Percentiles rank a stretch among this genome's conserved stretches.
phyloP scores from a whole-genome alignment of 2,113 vertebrate genomes.

The Xenotilapia caudafasciata region DNA sequence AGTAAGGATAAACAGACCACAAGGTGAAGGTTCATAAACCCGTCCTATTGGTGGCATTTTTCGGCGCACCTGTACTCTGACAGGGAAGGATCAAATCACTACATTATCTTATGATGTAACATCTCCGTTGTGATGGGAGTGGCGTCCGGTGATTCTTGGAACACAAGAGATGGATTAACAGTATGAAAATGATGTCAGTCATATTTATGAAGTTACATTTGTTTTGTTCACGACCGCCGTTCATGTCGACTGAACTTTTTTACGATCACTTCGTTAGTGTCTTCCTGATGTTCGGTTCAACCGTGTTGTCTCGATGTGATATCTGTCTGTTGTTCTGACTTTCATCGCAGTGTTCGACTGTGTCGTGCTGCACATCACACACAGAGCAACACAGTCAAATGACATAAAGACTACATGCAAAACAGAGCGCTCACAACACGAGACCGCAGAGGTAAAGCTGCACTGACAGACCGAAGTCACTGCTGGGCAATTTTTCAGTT shows the following conservation, averaged over 20 bases:
- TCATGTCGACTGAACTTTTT: accelerated
- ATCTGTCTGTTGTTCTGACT: neutral
- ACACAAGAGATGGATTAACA: neutral
- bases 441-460: neutral
- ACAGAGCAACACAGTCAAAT: neutral
- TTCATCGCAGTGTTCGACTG: neutral
- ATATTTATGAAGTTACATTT: neutral
- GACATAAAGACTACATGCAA: neutral
- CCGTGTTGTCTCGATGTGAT: neutral
- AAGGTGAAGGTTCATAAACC: neutral
- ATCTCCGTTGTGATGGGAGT: neutral
- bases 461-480: neutral
- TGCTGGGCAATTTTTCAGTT: neutral
- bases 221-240: neutral
- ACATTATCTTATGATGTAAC: neutral
- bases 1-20: neutral
- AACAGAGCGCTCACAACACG: neutral
- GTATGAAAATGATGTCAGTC: neutral
- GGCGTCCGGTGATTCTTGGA: neutral
- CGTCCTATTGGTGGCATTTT: neutral
- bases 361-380: neutral
- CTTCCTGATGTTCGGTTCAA: neutral
- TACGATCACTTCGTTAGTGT: accelerated
- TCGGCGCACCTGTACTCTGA: accelerated
- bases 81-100: neutral